phyloP scores from a whole-genome alignment of 2,797 vertebrate species.

The Taenioides sp. region DNA sequence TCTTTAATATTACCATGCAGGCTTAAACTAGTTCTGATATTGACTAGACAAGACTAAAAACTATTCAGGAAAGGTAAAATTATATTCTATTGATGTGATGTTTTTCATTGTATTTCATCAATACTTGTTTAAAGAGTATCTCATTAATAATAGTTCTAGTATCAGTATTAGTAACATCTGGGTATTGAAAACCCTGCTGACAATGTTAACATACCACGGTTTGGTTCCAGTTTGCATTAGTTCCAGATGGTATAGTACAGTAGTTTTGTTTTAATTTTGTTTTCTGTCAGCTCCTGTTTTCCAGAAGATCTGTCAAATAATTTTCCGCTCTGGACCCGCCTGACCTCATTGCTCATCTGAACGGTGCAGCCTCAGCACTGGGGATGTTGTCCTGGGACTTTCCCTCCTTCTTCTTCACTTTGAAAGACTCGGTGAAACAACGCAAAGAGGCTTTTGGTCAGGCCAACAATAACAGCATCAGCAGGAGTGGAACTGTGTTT shows the following conservation, averaged over 20 bases:
- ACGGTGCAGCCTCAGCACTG: constrained; percentile 64
- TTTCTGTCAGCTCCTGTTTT: constrained; percentile 29
- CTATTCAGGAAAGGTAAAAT: not conserved
- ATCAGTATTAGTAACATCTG: not conserved
- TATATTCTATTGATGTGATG: not conserved
- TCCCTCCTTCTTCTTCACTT: constrained; percentile 51
- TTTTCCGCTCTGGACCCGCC: constrained; percentile 12
- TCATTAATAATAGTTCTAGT: not conserved
- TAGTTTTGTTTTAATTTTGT: not conserved
- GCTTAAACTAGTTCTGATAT: not conserved
- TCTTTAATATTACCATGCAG: not conserved
- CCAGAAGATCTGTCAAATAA: constrained; percentile 32
- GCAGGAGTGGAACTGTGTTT: constrained; percentile 38
- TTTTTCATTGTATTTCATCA: not conserved
- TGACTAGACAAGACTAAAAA: not conserved
- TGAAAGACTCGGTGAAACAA: constrained; percentile 9
- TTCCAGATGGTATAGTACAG: not conserved
- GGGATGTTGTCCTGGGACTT: constrained; percentile 56
- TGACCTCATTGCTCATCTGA: constrained; percentile 37
- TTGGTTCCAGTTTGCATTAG: not conserved
- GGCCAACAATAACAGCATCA: constrained; percentile 64
- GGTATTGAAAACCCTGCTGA: not conserved
- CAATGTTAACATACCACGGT: not conserved
- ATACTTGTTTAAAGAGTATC: not conserved
- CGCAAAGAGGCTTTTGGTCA: not conserved